These are phyloP conservation scores for Theodoxus fluviatilis DNA, from an alignment of 2,888 invertebrate genomes.

Conservation along the genomic window DNA sequence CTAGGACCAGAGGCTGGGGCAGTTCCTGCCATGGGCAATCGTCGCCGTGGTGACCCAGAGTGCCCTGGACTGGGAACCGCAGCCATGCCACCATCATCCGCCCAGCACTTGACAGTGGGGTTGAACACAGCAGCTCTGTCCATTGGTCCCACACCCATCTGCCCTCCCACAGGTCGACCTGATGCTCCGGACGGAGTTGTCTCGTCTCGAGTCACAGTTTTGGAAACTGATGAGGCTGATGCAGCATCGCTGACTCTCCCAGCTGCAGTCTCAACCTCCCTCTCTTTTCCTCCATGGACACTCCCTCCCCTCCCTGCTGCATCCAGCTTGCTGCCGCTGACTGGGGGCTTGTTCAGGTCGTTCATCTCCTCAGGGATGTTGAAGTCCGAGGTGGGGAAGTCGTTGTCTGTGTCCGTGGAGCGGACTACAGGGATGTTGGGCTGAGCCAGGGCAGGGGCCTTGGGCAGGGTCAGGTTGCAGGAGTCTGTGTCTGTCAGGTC, in stretches of 20 bases:
- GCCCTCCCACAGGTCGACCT: too few species aligned
- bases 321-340: constrained; percentile 33
- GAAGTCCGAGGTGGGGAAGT: constrained; percentile 55
- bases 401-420: constrained; percentile 54
- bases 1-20: too few species aligned
- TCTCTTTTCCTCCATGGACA: neutral
- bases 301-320: neutral
- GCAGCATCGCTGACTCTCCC: constrained; percentile 2
- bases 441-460: constrained; percentile 22
- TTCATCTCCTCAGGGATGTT: constrained; percentile 52
- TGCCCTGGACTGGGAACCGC: too few species aligned
- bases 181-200: too few species aligned
- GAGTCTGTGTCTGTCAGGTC: constrained; percentile 55
- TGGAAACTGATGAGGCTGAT: neutral
- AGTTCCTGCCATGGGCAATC: too few species aligned
- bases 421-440: constrained; percentile 42
- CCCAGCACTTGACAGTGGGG: too few species aligned
- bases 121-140: too few species aligned
- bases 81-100: too few species aligned
- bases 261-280: constrained; percentile 5
- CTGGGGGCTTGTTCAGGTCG: constrained; percentile 55
- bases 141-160: too few species aligned
- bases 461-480: constrained; percentile 46
- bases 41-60: too few species aligned
- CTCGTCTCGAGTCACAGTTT: neutral